Evolutionary conservation across 2,113 vertebrate species (phyloP).

Genomic region (Megaceryle maxima): DNA sequence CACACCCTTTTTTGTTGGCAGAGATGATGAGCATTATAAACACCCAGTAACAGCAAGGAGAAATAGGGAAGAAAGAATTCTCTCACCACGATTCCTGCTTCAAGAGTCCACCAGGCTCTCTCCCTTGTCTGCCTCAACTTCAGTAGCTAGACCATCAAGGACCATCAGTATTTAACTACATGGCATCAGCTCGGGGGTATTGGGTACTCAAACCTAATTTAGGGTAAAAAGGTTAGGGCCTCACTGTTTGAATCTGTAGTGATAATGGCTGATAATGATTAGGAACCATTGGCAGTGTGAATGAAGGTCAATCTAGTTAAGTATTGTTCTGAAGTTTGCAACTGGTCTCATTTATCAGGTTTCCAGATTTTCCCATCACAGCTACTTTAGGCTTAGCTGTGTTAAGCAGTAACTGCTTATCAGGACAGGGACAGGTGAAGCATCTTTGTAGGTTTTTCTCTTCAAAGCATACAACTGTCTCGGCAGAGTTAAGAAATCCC

Average conservation of each 20-base stretch:
- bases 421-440: background rate
- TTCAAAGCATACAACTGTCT: background rate
- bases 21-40: background rate
- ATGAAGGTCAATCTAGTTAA: background rate
- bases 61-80: background rate
- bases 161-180: background rate
- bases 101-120: background rate
- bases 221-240: background rate
- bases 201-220: constrained; percentile 7
- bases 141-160: background rate
- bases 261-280: background rate
- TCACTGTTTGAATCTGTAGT: background rate
- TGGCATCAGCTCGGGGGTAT: background rate
- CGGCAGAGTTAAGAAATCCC: background rate
- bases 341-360: background rate
- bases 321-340: background rate
- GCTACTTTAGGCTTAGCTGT: background rate
- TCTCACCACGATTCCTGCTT: accelerated
- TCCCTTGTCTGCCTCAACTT: background rate
- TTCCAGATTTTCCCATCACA: background rate
- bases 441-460: background rate
- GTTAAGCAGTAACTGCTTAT: background rate
- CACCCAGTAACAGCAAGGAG: background rate
- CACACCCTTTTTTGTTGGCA: background rate
- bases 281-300: background rate